Evolutionary conservation across 1,140 invertebrate species (phyloP), one percentile per base, ranked within the genome.

Genomic region (Leguminivora glycinivorella): DNA sequence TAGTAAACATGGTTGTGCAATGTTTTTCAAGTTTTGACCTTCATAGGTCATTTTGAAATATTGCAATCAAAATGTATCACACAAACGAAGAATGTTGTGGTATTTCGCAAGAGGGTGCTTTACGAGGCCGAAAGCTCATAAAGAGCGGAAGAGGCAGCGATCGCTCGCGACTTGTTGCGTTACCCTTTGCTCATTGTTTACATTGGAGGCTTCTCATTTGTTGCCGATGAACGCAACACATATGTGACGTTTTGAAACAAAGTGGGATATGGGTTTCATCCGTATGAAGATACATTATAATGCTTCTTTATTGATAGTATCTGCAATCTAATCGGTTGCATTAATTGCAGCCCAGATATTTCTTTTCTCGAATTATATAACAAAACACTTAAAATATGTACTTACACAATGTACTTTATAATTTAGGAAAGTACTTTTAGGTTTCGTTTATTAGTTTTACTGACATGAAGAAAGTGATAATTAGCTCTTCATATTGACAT

Each of bases 101-200:
- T 3, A 34, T 34, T 2, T 14, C 0, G 40, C 17, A n/a, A 17
- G 40, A 43, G 40, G 40, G 40, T 12, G 34, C 26, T 69, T 72
- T 69, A 70, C 34, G 71, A 67, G 68, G 69, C 68, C 26, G 72
- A 52, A 73, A 79, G 75, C 69, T 82, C 75, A 69, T 80, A 81
- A 83, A 75, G 75, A 69, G 72, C 75, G 76, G 75, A 77, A 81
- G 73, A 80, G 79, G 78, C 80, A 76, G 14, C 47, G 47, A 22
- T 67, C 77, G 72, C 67, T 76, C 70, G 74, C 79, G 83, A 87
- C 85, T 85, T 85, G 83, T 87, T 87, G 85, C 83, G 74, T 79
- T 75, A 68, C 63, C 66, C n/a, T 34, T 68, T 29, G 67, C 56
- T 72, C 70, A 70, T 80, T 83, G 79, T 84, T 82, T 85, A 87